Base-by-base conservation (phyloP, 2,113 vertebrate genomes). In the Syngnathoides biaculeatus region DNA sequence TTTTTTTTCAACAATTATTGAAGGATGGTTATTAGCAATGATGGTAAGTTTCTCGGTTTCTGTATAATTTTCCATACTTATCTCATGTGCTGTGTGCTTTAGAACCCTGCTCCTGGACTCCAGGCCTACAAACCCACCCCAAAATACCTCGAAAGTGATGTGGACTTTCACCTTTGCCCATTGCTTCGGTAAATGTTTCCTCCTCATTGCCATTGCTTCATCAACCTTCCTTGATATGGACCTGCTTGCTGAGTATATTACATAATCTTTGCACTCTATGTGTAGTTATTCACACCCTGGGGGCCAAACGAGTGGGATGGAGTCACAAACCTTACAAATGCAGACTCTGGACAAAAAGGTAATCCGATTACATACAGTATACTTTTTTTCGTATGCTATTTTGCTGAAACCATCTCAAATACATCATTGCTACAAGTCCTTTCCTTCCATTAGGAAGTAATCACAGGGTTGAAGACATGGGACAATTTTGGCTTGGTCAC, bases 21-120 rank as follows among this genome's bases (percentile, higher is more conserved):
- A 59, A 38, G 57, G 30, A 59, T 59, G 19, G 9, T n/a, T 35
- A 19, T 38, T 20, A 59, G 35, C 30, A 59, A 8, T 59, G 19
- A 3, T 38, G 57, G 19, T 30, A 24, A 27, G 53, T 8, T 13
- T 22, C 17, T 57, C 2, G 15, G 11, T 42, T 1, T 64, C 3
- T 24, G 17, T 19, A 30, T 65, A 20, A 6, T 63, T 67, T 17
- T 20, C 6, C 0, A 5, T 72, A 38, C 59, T 58, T 59, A 11
- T 67, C 2, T 56, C 5, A 20, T 69, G 50, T 22, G 24, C 6
- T 1, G 56, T 39, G 2, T 70, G 30, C 12, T 56, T 67, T 80
- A 98, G 97, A 97, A 97, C 67, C 94, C 96, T n/a, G 81, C 64
- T 78, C 96, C 96, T 2, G 93, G 93, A 48, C 72, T 97, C 47